Evolutionary conservation across 2,888 invertebrate species (phyloP).

Genomic region (Nasonovia ribisnigri): DNA sequence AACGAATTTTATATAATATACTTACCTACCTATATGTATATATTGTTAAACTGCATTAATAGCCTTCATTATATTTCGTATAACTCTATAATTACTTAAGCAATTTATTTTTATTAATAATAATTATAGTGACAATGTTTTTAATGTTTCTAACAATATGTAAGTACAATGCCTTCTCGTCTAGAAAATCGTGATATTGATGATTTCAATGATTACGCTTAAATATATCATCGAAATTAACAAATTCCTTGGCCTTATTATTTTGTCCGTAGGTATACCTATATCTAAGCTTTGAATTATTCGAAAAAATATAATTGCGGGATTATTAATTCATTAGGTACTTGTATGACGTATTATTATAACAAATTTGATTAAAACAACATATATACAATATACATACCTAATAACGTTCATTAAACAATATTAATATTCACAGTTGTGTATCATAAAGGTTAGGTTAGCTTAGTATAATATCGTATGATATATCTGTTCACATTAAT

Average conservation of each 20-base stretch:
- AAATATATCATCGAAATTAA: not conserved
- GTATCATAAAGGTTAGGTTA: not conserved
- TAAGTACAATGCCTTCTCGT: not conserved
- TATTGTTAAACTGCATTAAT: not conserved
- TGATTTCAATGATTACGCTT: not conserved
- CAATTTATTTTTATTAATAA: not conserved
- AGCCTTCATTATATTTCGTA: not conserved
- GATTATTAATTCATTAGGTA: not conserved
- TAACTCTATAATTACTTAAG: not conserved
- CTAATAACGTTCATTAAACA: not conserved
- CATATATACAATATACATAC: not conserved
- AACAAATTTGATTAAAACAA: not conserved
- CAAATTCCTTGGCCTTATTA: not conserved
- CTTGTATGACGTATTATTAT: not conserved
- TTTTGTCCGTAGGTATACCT: not conserved
- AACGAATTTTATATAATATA: not conserved
- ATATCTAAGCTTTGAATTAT: not conserved
- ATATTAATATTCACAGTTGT: not conserved
- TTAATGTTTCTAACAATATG: not conserved
- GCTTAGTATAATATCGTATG: not conserved
- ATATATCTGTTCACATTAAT: not conserved
- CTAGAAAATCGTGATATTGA: not conserved
- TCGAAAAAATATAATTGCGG: not conserved
- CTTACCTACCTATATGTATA: not conserved
- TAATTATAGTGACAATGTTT: not conserved